Conservation (phyloP, 2,113 vertebrate genomes). For the Meriones unguiculatus region DNA sequence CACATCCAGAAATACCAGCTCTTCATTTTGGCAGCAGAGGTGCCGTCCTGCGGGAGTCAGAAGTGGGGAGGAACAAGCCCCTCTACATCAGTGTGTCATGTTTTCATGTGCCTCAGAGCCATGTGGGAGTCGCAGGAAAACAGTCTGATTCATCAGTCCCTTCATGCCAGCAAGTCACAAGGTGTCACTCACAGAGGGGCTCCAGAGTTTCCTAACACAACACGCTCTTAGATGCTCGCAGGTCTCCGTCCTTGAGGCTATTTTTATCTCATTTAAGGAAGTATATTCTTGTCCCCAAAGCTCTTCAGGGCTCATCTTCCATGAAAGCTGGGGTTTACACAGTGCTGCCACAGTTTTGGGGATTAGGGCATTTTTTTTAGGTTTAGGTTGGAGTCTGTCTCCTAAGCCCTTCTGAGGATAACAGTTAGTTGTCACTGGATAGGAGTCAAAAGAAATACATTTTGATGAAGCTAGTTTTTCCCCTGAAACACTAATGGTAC, state of each 20-base stretch:
- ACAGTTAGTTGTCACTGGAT: constrained; percentile 77
- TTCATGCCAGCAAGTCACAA: background rate
- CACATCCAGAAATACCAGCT: background rate
- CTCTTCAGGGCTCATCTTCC: background rate
- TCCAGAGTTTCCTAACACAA: rapidly evolving
- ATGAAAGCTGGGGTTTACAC: background rate
- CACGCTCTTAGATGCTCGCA: rapidly evolving
- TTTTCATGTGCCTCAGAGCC: rapidly evolving
- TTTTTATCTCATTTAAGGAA: background rate
- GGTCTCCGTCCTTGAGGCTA: background rate
- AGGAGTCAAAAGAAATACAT: constrained; percentile 79
- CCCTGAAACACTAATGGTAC: constrained; percentile 78
- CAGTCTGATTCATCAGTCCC: background rate
- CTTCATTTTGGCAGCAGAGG: background rate
- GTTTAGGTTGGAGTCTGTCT: constrained; percentile 66
- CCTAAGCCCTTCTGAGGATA: constrained; percentile 78
- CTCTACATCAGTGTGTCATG: rapidly evolving
- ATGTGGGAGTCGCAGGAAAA: background rate
- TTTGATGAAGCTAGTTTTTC: constrained; percentile 70
- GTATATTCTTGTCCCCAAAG: background rate
- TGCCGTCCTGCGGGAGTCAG: background rate
- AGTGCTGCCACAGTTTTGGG: rapidly evolving
- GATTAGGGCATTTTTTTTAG: rapidly evolving
- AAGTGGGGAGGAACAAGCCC: background rate
- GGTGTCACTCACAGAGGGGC: background rate